These are phyloP conservation scores for Microchrysa polita DNA, from an alignment of 2,888 invertebrate genomes.

Conservation along the genomic window DNA sequence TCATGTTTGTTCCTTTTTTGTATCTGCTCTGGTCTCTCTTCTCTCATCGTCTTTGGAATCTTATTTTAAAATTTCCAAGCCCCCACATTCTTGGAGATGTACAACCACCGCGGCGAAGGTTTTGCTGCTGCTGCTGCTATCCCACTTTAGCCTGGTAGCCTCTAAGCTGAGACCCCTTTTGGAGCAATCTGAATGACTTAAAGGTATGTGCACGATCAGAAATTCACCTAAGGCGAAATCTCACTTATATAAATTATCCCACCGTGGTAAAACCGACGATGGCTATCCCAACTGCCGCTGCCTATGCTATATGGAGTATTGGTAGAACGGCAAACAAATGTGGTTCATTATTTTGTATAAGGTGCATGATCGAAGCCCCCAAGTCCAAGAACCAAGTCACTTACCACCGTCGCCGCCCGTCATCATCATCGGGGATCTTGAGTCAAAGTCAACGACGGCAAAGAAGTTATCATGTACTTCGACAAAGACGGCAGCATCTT, in stretches of 20 bases:
- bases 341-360: constrained; percentile 9
- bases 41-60: constrained; percentile 22
- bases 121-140: constrained; percentile 14
- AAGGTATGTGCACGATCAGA: constrained; percentile 49
- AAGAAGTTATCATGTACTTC: constrained; percentile 13
- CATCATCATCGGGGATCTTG: constrained; percentile 3
- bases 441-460: constrained; percentile 17
- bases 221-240: constrained; percentile 49
- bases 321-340: neutral
- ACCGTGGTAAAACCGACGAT: constrained; percentile 5
- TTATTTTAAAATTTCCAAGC: constrained; percentile 24
- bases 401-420: too few species aligned
- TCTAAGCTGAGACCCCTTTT: constrained; percentile 15
- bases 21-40: constrained; percentile 34
- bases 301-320: neutral
- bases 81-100: constrained; percentile 19
- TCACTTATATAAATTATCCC: constrained; percentile 50
- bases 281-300: constrained; percentile 9
- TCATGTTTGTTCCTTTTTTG: constrained; percentile 45
- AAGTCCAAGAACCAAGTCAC: neutral
- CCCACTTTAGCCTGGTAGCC: constrained; percentile 27
- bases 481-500: constrained; percentile 16
- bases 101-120: constrained; percentile 1
- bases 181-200: constrained; percentile 42
- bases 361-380: constrained; percentile 10